These are phyloP conservation scores for Cottoperca gobio DNA, from an alignment of 2,797 vertebrate species.

Conservation along the genomic window DNA sequence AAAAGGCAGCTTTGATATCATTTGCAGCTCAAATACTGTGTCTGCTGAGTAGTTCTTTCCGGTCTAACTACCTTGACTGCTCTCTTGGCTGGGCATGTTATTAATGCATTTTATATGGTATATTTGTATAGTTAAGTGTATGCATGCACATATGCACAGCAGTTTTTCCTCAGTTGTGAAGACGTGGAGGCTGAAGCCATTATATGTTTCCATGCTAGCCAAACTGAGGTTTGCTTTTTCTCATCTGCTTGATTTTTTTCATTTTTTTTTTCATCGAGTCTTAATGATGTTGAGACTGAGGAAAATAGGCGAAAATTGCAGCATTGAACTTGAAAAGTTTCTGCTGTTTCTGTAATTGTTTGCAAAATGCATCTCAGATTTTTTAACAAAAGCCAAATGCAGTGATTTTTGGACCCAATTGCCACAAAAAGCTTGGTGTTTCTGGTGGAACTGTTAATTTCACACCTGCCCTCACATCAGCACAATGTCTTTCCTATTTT, in stretches of 20 bases:
- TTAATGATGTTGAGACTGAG: too few species aligned
- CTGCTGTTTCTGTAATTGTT: slow-evolving; percentile 13
- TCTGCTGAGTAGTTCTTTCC: slow-evolving; percentile 7
- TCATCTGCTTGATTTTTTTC: not conserved
- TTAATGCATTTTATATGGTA: slow-evolving; percentile 1
- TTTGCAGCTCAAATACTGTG: slow-evolving; percentile 3
- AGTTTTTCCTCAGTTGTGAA: slow-evolving; percentile 27
- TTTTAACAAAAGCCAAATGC: not conserved
- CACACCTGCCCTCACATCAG: slow-evolving; percentile 10
- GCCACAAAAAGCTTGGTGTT: not conserved
- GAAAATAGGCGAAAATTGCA: too few species aligned
- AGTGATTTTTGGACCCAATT: not conserved
- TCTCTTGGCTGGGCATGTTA: slow-evolving; percentile 8
- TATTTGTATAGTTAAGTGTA: not conserved
- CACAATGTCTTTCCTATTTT: slow-evolving; percentile 14
- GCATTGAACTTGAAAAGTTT: slow-evolving; percentile 9
- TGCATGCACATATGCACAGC: not conserved
- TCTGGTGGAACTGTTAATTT: slow-evolving; percentile 4
- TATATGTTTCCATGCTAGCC: slow-evolving; percentile 8
- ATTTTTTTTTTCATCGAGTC: too few species aligned
- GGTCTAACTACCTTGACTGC: slow-evolving; percentile 30
- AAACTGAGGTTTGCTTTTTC: not conserved
- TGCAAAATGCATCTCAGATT: not conserved
- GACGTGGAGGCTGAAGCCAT: slow-evolving; percentile 18
- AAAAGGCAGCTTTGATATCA: slow-evolving; percentile 20